Percentiles rank a stretch among this genome's conserved stretches.
phyloP scores from a whole-genome alignment of 1,140 invertebrate genomes.

The Paraescarpia echinospica region DNA sequence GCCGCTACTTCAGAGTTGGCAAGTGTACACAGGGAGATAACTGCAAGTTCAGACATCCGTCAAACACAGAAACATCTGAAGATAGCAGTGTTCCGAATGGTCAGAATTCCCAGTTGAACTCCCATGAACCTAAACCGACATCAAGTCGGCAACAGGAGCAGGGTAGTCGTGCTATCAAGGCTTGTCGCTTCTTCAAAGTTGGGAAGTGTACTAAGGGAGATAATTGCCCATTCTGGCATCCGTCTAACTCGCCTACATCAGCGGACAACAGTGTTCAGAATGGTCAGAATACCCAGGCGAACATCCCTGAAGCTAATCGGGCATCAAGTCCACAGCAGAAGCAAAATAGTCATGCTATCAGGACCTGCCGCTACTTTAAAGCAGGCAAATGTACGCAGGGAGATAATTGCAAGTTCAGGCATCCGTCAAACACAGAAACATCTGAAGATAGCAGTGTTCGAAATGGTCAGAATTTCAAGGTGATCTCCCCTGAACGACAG shows the following conservation, averaged over 20 bases:
- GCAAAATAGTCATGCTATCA: background rate
- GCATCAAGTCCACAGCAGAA: background rate
- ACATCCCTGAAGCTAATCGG: no score
- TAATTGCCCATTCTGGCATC: slow-evolving; percentile 38
- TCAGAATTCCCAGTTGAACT: slow-evolving; percentile 11
- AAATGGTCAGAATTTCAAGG: slow-evolving; percentile 18
- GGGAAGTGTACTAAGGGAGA: slow-evolving; percentile 39
- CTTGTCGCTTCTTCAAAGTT: slow-evolving; percentile 33
- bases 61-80: no score
- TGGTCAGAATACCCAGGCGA: no score
- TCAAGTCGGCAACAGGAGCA: no score
- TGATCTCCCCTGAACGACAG: slow-evolving; percentile 16
- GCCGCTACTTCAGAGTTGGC: background rate
- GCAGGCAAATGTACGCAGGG: slow-evolving; percentile 9
- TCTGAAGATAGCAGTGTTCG: background rate
- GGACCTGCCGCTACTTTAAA: background rate
- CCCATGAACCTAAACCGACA: background rate
- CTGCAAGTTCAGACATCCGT: slow-evolving; percentile 16
- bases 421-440: background rate
- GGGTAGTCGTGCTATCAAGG: slow-evolving; percentile 4
- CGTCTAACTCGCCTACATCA: background rate
- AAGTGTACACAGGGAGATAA: slow-evolving; percentile 16
- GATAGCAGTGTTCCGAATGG: slow-evolving; percentile 17
- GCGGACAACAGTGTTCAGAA: no score
- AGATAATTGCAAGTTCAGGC: slow-evolving; percentile 17